A percentile compares a stretch with the other conserved stretches of the same genome.
These are phyloP conservation scores for Malurus splendens DNA, from an alignment of 2,797 vertebrate species.

Conservation along the genomic window DNA sequence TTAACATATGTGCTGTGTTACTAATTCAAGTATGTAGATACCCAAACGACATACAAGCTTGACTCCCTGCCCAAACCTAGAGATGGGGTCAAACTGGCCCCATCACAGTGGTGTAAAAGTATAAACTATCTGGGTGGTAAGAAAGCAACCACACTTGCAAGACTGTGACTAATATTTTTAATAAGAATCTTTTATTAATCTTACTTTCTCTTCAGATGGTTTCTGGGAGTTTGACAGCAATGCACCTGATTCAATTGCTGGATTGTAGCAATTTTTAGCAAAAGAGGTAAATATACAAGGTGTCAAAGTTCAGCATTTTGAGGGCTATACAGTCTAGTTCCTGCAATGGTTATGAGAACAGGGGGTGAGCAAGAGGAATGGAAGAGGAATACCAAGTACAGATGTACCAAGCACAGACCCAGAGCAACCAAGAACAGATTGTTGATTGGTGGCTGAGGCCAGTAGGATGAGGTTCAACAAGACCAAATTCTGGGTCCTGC, in stretches of 20 bases:
- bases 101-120: background rate
- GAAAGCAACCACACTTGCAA: background rate
- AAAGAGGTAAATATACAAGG: background rate
- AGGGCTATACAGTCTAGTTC: background rate
- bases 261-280: background rate
- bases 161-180: background rate
- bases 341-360: background rate
- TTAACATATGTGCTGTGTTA: background rate
- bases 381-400: background rate
- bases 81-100: background rate
- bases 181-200: background rate
- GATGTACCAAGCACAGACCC: background rate
- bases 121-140: background rate
- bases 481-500: accelerated
- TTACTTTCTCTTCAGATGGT: background rate
- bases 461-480: background rate
- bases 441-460: background rate
- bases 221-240: background rate
- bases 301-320: background rate
- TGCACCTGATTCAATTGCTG: background rate
- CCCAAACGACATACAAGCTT: background rate
- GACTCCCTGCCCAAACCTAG: background rate
- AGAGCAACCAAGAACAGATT: background rate
- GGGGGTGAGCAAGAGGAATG: background rate
- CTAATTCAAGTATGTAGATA: background rate